Evolutionary conservation across 2,888 invertebrate genomes (phyloP).

Genomic region (Nebria salina): DNA sequence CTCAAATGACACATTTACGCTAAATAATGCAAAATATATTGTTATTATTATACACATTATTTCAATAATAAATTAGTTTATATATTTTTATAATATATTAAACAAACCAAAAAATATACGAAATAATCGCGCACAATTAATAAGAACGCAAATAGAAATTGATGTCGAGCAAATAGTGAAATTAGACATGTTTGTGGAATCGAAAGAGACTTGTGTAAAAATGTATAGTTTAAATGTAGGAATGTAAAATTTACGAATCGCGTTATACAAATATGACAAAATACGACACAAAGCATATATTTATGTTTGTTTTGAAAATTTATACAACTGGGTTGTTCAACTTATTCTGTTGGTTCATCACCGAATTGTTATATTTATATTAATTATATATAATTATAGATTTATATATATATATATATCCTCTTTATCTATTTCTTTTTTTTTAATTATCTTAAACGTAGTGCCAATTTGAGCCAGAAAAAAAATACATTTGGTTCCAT

Average conservation of each 20-base stretch:
- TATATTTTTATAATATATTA: background rate
- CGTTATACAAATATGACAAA: constrained; percentile 28
- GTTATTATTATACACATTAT: constrained; percentile 10
- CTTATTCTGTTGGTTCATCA: constrained; percentile 17
- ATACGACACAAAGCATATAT: constrained; percentile 36
- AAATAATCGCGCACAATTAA: background rate
- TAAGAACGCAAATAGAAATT: background rate
- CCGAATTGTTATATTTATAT: constrained; percentile 34
- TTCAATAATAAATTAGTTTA: constrained; percentile 10
- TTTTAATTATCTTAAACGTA: constrained; percentile 41
- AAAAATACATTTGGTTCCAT: background rate
- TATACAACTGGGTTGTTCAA: background rate
- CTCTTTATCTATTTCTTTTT: constrained; percentile 11
- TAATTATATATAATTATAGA: constrained; percentile 40
- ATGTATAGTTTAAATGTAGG: constrained; percentile 22
- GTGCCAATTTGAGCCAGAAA: constrained; percentile 28
- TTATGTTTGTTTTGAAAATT: background rate
- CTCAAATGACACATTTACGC: constrained; percentile 44
- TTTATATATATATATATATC: constrained; percentile 36
- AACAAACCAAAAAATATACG: background rate
- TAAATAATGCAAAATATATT: constrained; percentile 44
- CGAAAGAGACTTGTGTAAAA: background rate
- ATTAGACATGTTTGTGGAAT: background rate
- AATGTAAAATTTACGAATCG: constrained; percentile 36
- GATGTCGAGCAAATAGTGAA: background rate